Percentiles rank a stretch among this genome's conserved stretches.
These are phyloP conservation scores for Mimas tiliae DNA, from an alignment of 2,888 invertebrate genomes.

Conservation along the genomic window DNA sequence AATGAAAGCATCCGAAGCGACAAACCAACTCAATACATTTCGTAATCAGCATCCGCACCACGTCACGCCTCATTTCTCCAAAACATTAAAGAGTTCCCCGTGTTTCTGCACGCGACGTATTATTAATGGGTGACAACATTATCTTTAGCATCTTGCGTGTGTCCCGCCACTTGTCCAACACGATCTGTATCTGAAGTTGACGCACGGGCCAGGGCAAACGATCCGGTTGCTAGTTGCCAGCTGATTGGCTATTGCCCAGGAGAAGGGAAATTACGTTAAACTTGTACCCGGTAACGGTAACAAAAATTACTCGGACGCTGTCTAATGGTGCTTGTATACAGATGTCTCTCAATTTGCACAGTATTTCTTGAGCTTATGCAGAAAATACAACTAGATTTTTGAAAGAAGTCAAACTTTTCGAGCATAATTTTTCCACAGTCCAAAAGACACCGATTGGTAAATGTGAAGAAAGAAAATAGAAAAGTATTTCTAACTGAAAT, in stretches of 20 bases:
- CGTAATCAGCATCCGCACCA: slow-evolving; percentile 12
- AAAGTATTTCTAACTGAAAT: background rate
- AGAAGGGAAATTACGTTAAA: slow-evolving; percentile 25
- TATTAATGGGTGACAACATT: slow-evolving; percentile 33
- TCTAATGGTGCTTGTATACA: slow-evolving; percentile 17
- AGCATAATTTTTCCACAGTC: background rate
- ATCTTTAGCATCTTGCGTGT: slow-evolving; percentile 52
- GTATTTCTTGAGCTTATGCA: slow-evolving; percentile 4
- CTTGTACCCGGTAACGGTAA: slow-evolving; percentile 20
- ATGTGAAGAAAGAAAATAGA: too few species aligned
- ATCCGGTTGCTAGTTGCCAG: slow-evolving; percentile 25
- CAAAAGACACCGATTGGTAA: background rate
- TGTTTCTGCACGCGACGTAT: slow-evolving; percentile 16
- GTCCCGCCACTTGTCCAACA: slow-evolving; percentile 41
- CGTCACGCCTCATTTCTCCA: slow-evolving; percentile 16
- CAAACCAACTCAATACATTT: background rate
- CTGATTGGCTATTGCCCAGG: slow-evolving; percentile 20
- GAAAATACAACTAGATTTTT: background rate
- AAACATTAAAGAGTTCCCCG: slow-evolving; percentile 11
- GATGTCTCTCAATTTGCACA: slow-evolving; percentile 20
- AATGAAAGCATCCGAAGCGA: background rate
- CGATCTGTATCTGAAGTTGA: slow-evolving; percentile 50
- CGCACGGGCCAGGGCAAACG: slow-evolving; percentile 37
- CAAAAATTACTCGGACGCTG: slow-evolving; percentile 13
- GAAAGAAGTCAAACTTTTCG: background rate